A percentile compares a stretch with the other conserved stretches of the same genome.
Conservation (phyloP, 2,888 invertebrate species). For the Drosophila anomelani region DNA sequence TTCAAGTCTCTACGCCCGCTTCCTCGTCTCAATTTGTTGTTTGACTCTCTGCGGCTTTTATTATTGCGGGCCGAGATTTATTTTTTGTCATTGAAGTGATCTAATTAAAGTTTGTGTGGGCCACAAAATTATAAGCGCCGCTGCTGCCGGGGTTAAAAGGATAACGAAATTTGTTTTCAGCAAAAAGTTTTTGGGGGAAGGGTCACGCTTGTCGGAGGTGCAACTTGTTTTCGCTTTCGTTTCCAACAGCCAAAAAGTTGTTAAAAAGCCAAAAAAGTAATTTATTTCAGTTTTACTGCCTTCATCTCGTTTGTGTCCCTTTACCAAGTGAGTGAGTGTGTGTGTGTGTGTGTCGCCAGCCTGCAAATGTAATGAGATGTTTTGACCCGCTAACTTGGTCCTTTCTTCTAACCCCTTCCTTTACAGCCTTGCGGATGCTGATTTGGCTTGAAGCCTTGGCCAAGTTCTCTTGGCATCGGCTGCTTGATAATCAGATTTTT, state of each 20-base stretch:
- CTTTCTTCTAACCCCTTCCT: conserved; percentile 31
- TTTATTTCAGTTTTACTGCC: conserved; percentile 69
- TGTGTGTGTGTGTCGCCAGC: conserved; percentile 25
- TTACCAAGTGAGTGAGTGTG: not conserved
- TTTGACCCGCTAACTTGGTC: conserved; percentile 64
- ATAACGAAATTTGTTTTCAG: conserved; percentile 48
- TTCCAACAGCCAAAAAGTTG: conserved; percentile 48
- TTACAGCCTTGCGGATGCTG: conserved; percentile 39
- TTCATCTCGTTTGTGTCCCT: conserved; percentile 41
- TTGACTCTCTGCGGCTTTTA: conserved; percentile 59
- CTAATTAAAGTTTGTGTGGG: conserved; percentile 71
- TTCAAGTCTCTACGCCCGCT: conserved; percentile 27
- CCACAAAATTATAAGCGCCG: conserved; percentile 54
- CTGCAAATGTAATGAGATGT: conserved; percentile 67
- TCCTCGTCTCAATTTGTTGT: conserved; percentile 63
- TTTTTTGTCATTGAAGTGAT: conserved; percentile 73
- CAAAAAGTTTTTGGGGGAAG: conserved; percentile 16
- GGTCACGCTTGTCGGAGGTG: conserved; percentile 43
- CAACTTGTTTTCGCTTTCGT: conserved; percentile 71
- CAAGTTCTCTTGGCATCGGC: conserved; percentile 50
- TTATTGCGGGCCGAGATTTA: conserved; percentile 76
- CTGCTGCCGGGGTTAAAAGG: conserved; percentile 24
- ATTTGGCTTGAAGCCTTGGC: conserved; percentile 51
- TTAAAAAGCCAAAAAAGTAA: conserved; percentile 62
- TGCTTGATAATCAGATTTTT: conserved; percentile 48